Evolutionary conservation across 2,888 invertebrate genomes (phyloP), one percentile per base, ranked within the genome.

Genomic region (Aphodius sticticus): DNA sequence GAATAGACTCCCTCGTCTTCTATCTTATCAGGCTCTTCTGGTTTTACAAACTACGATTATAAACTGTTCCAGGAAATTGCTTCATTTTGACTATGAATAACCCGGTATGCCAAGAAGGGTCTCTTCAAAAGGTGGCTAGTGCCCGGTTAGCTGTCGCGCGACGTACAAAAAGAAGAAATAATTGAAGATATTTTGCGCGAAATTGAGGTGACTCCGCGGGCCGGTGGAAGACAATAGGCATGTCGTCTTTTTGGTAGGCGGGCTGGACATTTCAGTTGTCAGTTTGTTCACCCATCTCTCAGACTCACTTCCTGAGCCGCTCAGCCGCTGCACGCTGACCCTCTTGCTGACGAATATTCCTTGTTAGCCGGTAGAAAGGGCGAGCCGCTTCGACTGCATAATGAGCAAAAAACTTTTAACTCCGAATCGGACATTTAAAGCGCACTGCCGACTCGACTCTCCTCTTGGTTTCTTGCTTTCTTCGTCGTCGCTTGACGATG

Each of bases 281-380:
- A 76, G 76, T 69, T 76, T 53, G 53, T 76, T 53, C 53, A 69
- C 76, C 76, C 69, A 76, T 16, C 53, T 16, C 69, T 76, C 15
- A 53, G 69, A 26, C 71, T 78, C 71, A 78, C 78, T 71, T 78
- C 78, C 78, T 71, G 78, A 78, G 74, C 78, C 71, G 78, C 37
- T 53, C 9, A 7, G 12, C 53, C 9, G 7, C 12, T 53, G 53
- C 7, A 5, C 9, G 12, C 53, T 12, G 53, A 5, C 53, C 53
- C 12, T 53, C 53, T 7, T 12, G 26, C 37, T 74, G 74, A 74
- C 74, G 74, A 74, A 74, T 74, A 74, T 74, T 74, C 74, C 74
- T 74, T 74, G 74, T 74, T 74, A 74, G 74, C 74, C 26, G 74
- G n/a, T 15, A 74, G 37, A 74, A 37, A 37, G 74, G 36, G 36